Evolutionary conservation across 2,113 vertebrate genomes (phyloP), one percentile per base, ranked within the genome.

Genomic region (Misgurnus anguillicaudatus): DNA sequence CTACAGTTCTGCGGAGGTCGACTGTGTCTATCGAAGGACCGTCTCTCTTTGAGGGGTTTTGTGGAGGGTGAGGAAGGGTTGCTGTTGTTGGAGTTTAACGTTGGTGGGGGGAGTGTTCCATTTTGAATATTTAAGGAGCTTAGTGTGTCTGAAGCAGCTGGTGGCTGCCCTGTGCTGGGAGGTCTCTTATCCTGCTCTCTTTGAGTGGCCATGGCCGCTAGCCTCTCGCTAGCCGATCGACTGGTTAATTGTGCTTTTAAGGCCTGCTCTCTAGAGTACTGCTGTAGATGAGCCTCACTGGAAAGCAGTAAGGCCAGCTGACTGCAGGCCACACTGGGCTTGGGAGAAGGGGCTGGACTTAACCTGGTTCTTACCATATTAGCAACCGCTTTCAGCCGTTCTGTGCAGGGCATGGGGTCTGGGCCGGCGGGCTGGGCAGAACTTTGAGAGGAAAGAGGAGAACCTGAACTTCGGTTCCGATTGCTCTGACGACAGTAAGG

Each of bases 221-320:
- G 94, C 70, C 97, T 94, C 87, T 99, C 96, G 0, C 98, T 99
- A 51, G 98, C 98, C 31, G 94, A 94, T 42, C 96, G 93, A 84
- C 91, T 96, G 6, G 96, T 95, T 65, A 94, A 94, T 90, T 97
- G 96, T 85, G 96, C 95, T 93, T 98, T 98, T 81, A 99, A 89
- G 69, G 96, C 94, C 16, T 99, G 98, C 89, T 98, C 98, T 86
- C 96, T 93, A 69, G 97, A 98, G 87, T 99, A 99, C 88, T 99
- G 97, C 90, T 99, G 97, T 82, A 99, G 90, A 88, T 99, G 97
- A 74, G 97, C 97, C 87, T 99, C 98, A 6, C 98, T 99, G n/a
- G 98, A 99, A 53, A 99, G 94, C 51, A 99, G 91, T 55, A 99
- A 88, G 9, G 98, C 98, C 65, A 99, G 88, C 55, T 99, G 98